Percentiles rank a stretch among this genome's conserved stretches.
phyloP scores from a whole-genome alignment of 1,140 invertebrate species.

The Ganaspis sp. region DNA sequence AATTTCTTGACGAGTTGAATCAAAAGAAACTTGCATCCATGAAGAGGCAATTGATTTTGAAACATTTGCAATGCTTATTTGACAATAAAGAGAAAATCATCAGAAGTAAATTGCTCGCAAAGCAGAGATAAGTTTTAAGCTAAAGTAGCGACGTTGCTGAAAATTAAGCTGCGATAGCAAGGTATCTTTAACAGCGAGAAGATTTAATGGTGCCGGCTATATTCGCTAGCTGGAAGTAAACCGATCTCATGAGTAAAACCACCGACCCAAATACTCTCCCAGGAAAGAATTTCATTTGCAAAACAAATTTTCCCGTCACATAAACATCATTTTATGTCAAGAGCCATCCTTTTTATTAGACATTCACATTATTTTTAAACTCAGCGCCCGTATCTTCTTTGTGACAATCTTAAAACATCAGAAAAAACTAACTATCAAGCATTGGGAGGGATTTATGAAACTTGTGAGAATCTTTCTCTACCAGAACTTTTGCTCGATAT shows the following conservation, averaged over 20 bases:
- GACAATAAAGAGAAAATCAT: background rate
- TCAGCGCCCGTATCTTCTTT: background rate
- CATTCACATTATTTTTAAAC: background rate
- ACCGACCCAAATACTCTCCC: background rate
- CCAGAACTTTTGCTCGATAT: no score
- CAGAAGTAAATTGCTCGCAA: background rate
- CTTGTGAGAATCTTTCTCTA: no score
- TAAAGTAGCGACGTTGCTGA: conserved; percentile 13
- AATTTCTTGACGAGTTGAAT: no score
- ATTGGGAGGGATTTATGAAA: no score
- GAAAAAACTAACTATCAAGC: no score
- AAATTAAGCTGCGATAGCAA: conserved; percentile 26
- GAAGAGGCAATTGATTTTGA: no score
- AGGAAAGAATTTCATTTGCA: conserved; percentile 3
- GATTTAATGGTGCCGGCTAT: conserved; percentile 6
- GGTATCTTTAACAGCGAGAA: conserved; percentile 7
- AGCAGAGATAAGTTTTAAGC: background rate
- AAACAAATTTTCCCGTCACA: background rate
- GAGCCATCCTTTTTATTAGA: background rate
- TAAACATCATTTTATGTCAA: conserved; percentile 3
- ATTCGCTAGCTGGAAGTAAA: background rate
- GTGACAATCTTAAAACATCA: background rate
- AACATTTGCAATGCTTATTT: no score
- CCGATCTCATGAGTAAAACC: background rate
- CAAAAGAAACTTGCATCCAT: no score